Evolutionary conservation across 1,140 invertebrate genomes (phyloP).

Genomic region (Papilio polytes): DNA sequence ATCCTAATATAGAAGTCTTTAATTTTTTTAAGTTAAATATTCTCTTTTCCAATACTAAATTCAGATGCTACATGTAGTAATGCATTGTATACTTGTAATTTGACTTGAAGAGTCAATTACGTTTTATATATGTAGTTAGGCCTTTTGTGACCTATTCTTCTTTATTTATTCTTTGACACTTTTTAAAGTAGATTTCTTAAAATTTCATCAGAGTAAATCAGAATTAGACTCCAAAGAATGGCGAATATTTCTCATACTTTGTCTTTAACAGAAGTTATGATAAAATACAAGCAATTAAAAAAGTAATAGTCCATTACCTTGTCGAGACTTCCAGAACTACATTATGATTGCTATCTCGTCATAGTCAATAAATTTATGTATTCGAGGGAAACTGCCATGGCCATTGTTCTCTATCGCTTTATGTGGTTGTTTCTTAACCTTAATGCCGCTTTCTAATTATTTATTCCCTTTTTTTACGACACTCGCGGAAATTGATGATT

Average conservation of each 20-base stretch:
- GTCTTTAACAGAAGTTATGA: neutral
- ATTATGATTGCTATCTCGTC: conserved; percentile 19
- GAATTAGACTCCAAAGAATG: no score
- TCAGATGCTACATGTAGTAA: neutral
- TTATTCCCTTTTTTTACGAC: neutral
- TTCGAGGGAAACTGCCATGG: conserved; percentile 12
- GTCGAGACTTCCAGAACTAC: neutral
- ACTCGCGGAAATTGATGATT: neutral
- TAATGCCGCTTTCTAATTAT: neutral
- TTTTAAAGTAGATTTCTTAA: no score
- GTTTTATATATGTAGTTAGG: no score
- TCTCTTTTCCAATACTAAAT: neutral
- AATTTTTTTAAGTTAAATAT: neutral
- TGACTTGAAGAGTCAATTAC: no score
- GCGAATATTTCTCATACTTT: neutral
- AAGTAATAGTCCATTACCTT: conserved; percentile 1
- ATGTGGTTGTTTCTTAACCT: neutral
- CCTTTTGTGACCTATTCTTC: no score
- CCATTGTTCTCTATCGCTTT: neutral
- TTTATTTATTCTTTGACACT: no score
- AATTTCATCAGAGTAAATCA: no score
- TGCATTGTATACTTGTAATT: no score
- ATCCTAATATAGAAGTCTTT: neutral
- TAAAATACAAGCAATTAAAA: conserved; percentile 2
- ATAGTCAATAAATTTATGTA: conserved; percentile 29